Percentiles rank a stretch among this genome's conserved stretches.
Evolutionary conservation across 2,113 vertebrate genomes (phyloP).

Genomic region (Mobula hypostoma): DNA sequence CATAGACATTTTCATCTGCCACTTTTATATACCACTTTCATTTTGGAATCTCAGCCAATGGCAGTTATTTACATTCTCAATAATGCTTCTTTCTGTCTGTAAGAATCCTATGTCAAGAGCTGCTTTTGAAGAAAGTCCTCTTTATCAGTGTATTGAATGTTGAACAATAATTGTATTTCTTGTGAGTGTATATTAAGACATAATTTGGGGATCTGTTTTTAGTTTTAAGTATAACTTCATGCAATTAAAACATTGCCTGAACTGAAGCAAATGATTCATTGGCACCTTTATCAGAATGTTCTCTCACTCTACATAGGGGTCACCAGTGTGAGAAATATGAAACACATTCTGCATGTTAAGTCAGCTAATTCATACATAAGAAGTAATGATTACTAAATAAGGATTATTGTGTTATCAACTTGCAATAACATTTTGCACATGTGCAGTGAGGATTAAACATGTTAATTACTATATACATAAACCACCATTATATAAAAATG

Average conservation of each 20-base stretch:
- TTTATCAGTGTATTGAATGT: background rate
- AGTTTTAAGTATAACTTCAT: background rate
- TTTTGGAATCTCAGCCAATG: background rate
- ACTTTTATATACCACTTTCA: background rate
- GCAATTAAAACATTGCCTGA: background rate
- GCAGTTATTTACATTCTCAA: background rate
- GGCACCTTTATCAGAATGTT: background rate
- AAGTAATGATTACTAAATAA: background rate
- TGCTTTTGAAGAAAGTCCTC: background rate
- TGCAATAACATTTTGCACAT: background rate
- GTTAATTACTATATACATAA: background rate
- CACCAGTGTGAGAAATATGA: background rate
- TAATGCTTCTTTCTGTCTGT: background rate
- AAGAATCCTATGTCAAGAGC: background rate
- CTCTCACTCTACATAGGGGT: background rate
- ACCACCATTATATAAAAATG: background rate
- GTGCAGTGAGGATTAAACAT: background rate
- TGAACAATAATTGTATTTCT: background rate
- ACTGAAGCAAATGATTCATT: background rate
- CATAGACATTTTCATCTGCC: background rate
- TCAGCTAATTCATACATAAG: background rate
- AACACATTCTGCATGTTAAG: background rate
- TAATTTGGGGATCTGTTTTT: background rate
- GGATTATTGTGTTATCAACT: background rate
- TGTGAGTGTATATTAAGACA: background rate